A percentile compares a stretch with the other conserved stretches of the same genome.
Conservation (phyloP, 2,797 vertebrate genomes). For the Danionella dracula region DNA sequence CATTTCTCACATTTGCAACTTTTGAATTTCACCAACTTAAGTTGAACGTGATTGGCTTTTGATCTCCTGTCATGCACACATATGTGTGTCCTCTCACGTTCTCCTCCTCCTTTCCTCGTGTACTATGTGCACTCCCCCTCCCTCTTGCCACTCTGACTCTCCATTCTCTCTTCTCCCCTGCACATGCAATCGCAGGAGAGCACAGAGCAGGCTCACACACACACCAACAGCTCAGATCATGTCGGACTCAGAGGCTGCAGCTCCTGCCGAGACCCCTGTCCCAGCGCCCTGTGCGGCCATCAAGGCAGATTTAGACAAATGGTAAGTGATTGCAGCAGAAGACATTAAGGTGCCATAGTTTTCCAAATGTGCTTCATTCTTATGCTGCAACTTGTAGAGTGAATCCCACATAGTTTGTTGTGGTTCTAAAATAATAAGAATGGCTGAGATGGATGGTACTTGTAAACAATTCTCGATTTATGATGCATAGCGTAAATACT, state of each 20-base stretch:
- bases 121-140: conserved; percentile 31
- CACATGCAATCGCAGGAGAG: conserved; percentile 54
- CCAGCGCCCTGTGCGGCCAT: conserved; percentile 63
- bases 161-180: conserved; percentile 30
- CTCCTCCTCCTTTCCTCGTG: conserved; percentile 19
- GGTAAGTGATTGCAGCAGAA: conserved; percentile 57
- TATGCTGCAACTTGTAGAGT: background rate
- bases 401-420: background rate
- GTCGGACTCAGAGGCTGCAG: conserved; percentile 69
- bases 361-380: background rate
- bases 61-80: conserved; percentile 43
- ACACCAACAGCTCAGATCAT: conserved; percentile 56
- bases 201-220: conserved; percentile 49
- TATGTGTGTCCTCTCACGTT: conserved; percentile 53
- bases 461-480: background rate
- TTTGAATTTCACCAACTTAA: background rate
- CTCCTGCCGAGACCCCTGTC: conserved; percentile 60
- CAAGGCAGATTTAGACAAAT: conserved; percentile 76
- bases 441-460: background rate
- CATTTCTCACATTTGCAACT: background rate
- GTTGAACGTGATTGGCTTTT: conserved; percentile 14
- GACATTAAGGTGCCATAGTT: background rate
- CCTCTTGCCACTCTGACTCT: conserved; percentile 18
- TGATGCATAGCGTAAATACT: background rate
- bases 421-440: background rate